phyloP scores from a whole-genome alignment of 2,888 invertebrate species.

The Nemapogon koenigi region DNA sequence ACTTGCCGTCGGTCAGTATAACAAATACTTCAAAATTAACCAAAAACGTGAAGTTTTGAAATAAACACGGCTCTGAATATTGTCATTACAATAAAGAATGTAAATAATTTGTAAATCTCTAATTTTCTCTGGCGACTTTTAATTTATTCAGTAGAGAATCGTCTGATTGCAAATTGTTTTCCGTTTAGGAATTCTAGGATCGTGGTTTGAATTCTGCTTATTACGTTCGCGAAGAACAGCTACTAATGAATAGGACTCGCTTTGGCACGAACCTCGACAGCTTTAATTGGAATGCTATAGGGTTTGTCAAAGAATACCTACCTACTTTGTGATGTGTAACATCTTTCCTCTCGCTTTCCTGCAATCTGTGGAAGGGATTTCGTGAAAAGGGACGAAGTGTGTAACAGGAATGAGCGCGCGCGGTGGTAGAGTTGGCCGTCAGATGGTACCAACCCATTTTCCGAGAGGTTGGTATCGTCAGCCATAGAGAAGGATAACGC shows the following conservation, averaged over 20 bases:
- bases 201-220: slow-evolving; percentile 28
- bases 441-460: too few relatives aligned
- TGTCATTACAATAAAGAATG: slow-evolving; percentile 22
- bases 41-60: background rate
- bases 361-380: too few relatives aligned
- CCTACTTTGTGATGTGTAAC: too few relatives aligned
- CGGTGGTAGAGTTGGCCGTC: too few relatives aligned
- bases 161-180: slow-evolving; percentile 44
- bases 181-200: slow-evolving; percentile 33
- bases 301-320: too few relatives aligned
- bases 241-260: slow-evolving; percentile 20
- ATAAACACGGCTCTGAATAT: background rate
- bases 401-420: too few relatives aligned
- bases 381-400: too few relatives aligned
- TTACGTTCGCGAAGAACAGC: slow-evolving; percentile 4
- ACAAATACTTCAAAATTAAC: background rate
- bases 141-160: slow-evolving; percentile 39
- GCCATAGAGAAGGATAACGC: too few relatives aligned
- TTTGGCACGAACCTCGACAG: slow-evolving; percentile 3
- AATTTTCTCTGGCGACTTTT: slow-evolving; percentile 39
- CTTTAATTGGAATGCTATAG: too few relatives aligned
- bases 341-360: too few relatives aligned
- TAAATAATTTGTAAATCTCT: slow-evolving; percentile 38
- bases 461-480: too few relatives aligned
- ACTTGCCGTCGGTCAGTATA: too few relatives aligned